Evolutionary conservation across 2,888 invertebrate genomes (phyloP).

Genomic region (Syritta pipiens): DNA sequence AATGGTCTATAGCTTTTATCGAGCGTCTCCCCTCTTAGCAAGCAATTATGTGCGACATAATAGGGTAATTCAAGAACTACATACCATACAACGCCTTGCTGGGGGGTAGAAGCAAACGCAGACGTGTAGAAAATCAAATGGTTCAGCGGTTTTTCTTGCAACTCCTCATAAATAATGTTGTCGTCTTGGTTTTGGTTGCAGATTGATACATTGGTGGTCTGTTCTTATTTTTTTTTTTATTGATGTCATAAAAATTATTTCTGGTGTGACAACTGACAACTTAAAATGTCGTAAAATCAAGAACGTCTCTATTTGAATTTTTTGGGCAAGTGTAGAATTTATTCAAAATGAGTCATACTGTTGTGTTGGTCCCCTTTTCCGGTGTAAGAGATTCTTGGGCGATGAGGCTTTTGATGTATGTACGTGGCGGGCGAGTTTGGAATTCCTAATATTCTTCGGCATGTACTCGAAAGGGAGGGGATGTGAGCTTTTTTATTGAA

Average conservation of each 20-base stretch:
- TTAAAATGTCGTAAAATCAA: slow-evolving; percentile 31
- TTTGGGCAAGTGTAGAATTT: background rate
- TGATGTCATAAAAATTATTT: slow-evolving; percentile 27
- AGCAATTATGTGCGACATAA: background rate
- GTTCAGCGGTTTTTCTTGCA: slow-evolving; percentile 6
- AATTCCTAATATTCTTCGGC: no score
- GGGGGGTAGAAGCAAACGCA: no score
- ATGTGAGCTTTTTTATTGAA: no score
- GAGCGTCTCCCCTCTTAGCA: background rate
- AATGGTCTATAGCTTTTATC: slow-evolving; percentile 28
- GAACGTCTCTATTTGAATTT: slow-evolving; percentile 35
- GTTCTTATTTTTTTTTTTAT: no score
- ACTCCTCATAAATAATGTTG: slow-evolving; percentile 18
- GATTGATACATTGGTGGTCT: slow-evolving; percentile 36
- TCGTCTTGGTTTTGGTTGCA: background rate
- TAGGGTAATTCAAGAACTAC: background rate
- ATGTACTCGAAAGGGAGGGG: no score
- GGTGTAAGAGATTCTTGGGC: background rate
- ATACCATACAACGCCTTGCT: background rate
- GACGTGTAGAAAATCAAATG: slow-evolving; percentile 6
- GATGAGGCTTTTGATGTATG: no score
- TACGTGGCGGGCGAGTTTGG: no score
- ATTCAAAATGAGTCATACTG: background rate
- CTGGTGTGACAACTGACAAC: slow-evolving; percentile 43
- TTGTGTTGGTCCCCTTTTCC: no score